Percentiles rank a stretch among this genome's conserved stretches.
These are phyloP conservation scores for Pitangus sulphuratus DNA, from an alignment of 2,797 vertebrate species.

Conservation along the genomic window DNA sequence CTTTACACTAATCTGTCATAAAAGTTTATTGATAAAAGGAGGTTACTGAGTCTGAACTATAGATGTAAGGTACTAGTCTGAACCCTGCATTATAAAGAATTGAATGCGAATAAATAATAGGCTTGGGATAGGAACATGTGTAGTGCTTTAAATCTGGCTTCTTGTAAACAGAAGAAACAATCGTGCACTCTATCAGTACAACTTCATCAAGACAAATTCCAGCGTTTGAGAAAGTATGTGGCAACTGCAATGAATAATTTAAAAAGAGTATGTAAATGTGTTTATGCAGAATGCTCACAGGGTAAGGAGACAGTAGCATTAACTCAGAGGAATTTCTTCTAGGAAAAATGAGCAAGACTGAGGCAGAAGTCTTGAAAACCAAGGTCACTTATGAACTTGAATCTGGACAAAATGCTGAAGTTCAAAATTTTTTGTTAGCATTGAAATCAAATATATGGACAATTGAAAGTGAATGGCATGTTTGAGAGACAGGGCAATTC, in stretches of 20 bases:
- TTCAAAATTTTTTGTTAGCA: neutral
- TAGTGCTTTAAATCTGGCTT: neutral
- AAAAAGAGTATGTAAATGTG: neutral
- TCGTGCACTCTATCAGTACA: neutral
- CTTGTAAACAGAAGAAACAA: neutral
- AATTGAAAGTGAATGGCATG: fast-evolving
- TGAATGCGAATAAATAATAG: neutral
- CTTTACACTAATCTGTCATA: neutral
- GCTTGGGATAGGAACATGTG: fast-evolving
- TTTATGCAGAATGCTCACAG: neutral
- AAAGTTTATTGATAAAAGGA: neutral
- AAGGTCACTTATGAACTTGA: neutral
- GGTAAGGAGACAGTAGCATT: neutral
- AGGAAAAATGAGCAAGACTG: neutral
- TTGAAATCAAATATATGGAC: neutral
- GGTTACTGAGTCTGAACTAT: neutral
- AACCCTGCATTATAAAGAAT: neutral
- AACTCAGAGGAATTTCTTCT: neutral
- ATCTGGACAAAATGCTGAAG: neutral
- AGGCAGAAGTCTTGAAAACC: neutral
- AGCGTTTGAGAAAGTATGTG: neutral
- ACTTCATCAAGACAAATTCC: neutral
- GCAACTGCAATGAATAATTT: neutral
- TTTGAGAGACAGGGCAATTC: neutral
- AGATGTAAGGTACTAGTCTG: neutral